Evolutionary conservation across 2,888 invertebrate species (phyloP), one percentile per base, ranked within the genome.

Genomic region (Machimus rusticus): DNA sequence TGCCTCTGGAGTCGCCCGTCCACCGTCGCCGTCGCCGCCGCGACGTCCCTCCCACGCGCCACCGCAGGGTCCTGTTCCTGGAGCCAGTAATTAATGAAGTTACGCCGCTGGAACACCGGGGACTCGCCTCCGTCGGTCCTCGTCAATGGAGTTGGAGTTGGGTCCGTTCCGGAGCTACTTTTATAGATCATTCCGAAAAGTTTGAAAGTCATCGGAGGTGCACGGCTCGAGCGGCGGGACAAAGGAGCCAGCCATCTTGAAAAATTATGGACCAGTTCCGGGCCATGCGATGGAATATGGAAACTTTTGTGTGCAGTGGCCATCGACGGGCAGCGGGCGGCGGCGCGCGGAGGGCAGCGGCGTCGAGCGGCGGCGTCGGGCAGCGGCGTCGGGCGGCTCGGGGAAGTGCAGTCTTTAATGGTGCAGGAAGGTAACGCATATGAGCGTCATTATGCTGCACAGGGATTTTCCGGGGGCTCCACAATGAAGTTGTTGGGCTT

Each of bases 181-280:
- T 66, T 66, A 39, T 66, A 66, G 82, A 84, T 84, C 46, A 66
- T 84, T 66, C 46, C 82, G 12, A 84, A 84, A 84, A 84, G 82
- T 84, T 84, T 84, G 82, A 84, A 84, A 84, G 82, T 84, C 82
- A 84, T 66, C 37, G 57, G 66, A 84, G 82, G 82, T 84, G 66
- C 31, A 37, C 9, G 14, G 14, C 12, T 57, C 14, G 28, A 28
- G 31, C 55, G 55, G 39, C 23, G 66, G 66, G 14, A 84, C 82
- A 84, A 84, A 84, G 37, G 82, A 84, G 28, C 37, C 82, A 84
- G 23, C 82, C 82, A 84, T 84, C 82, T 84, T 84, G 82, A 84
- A 84, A 84, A 84, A 84, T 84, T 84, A 84, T 84, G 82, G 82
- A n/a, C 82, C 66, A 84, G 37, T 84, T 84, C 82, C 82, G 82